Base-by-base conservation (phyloP, 1,140 invertebrate genomes). In the Mizuhopecten yessoensis region DNA sequence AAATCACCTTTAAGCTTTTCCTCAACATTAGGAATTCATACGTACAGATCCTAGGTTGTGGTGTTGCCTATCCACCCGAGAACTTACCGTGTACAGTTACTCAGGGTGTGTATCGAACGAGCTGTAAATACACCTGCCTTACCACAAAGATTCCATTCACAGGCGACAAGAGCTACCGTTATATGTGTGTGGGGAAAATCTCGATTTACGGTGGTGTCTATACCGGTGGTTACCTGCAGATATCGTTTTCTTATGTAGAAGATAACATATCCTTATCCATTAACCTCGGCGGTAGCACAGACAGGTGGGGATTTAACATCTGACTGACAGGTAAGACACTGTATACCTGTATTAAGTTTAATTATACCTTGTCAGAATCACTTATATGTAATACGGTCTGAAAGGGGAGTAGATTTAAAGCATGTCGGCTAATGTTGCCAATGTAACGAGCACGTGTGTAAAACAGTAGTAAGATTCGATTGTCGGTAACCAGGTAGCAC, bases 231-330 rank as follows among this genome's bases (percentile, higher is more conserved):
- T 29, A 75, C 57, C 57, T 29, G 42, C 17, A 15, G 9, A 17
- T 75, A 75, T 75, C 57, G 57, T 75, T 75, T 75, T 75, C 57
- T 75, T 29, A 75, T 75, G 23, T 75, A 75, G n/a, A 75, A n/a
- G 57, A 75, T 75, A 75, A 29, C 29, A 75, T 75, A 75, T 39
- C 23, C 57, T 75, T n/a, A 75, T 75, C 57, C 57, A 45, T 75
- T 75, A 29, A 75, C 57, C 57, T 75, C 57, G 0, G 57, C 23
- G 17, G 42, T 45, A 20, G 17, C 42, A 45, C 57, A 29, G 57
- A 75, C 57, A 75, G 57, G 1, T 75, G 57, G 57, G 57, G 57
- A 75, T 75, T 75, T 75, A 75, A 75, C 17, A 75, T 29, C 57
- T n/a, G 57, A 17, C 23, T n/a, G n/a, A 75, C n/a, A 75, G 57